phyloP scores from a whole-genome alignment of 1,140 invertebrate species.

The Globodera ellingtonae region DNA sequence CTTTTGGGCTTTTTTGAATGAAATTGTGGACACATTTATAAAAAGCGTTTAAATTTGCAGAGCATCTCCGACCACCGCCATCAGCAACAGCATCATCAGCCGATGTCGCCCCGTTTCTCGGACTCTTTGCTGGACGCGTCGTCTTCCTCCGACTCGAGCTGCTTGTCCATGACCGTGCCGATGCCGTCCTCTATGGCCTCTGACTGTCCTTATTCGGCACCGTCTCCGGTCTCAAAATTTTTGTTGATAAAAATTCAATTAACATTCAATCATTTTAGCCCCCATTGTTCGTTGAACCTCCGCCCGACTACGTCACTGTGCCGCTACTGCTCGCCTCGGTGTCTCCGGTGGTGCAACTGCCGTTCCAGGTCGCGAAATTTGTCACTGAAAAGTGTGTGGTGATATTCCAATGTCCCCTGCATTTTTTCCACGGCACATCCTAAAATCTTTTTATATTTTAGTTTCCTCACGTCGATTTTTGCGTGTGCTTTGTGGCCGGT shows the following conservation, averaged over 20 bases:
- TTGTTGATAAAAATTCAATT: too few relatives aligned
- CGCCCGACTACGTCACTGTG: conserved; percentile 3
- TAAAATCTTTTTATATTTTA: too few relatives aligned
- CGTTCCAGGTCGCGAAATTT: conserved; percentile 1
- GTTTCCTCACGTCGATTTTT: conserved; percentile 77
- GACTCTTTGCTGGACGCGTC: neutral
- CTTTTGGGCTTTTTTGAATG: too few relatives aligned
- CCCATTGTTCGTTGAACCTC: neutral
- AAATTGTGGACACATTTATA: too few relatives aligned
- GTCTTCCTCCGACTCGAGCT: neutral
- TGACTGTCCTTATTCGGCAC: too few relatives aligned
- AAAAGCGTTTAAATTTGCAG: neutral
- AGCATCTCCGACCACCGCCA: neutral
- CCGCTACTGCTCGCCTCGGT: neutral
- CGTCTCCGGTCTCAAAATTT: too few relatives aligned
- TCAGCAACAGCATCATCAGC: neutral
- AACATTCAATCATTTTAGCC: neutral
- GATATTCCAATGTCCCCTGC: too few relatives aligned
- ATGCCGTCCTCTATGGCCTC: neutral
- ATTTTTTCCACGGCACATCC: too few relatives aligned
- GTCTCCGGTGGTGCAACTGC: neutral
- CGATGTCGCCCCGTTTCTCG: neutral
- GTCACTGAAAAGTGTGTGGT: too few relatives aligned
- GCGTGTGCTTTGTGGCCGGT: conserved; percentile 78
- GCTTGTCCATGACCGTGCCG: neutral